Evolutionary conservation across 2,797 vertebrate genomes (phyloP).

Genomic region (Petrocephalus schoutedeni): DNA sequence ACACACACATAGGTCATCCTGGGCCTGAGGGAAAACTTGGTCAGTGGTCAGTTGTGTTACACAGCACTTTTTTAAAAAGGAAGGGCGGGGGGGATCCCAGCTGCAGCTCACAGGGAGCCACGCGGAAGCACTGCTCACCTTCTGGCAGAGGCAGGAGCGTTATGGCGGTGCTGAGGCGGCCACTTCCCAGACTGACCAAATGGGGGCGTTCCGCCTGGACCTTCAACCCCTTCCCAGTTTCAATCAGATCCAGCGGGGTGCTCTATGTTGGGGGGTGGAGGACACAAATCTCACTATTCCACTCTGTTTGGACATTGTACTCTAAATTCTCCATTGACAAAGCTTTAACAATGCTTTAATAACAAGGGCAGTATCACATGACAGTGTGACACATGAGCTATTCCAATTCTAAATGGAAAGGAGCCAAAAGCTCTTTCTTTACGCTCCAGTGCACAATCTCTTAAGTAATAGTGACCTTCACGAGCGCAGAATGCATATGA

Average conservation of each 20-base stretch:
- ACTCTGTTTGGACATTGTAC: background rate
- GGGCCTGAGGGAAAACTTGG: background rate
- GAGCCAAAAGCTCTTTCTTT: background rate
- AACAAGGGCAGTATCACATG: background rate
- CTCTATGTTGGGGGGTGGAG: slow-evolving; percentile 54
- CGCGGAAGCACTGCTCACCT: slow-evolving; percentile 59
- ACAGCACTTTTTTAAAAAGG: background rate
- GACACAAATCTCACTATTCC: background rate
- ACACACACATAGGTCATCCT: background rate
- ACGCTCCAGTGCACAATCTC: background rate
- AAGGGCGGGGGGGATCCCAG: background rate
- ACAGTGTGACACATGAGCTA: background rate
- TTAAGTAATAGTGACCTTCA: background rate
- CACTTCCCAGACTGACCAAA: slow-evolving; percentile 92
- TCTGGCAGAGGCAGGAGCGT: slow-evolving; percentile 86
- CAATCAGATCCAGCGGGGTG: slow-evolving; percentile 84
- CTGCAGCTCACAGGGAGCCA: background rate
- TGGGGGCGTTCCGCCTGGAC: slow-evolving; percentile 93
- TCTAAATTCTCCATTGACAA: background rate
- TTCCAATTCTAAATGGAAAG: too few species aligned
- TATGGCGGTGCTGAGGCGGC: slow-evolving; percentile 88
- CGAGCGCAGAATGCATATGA: background rate
- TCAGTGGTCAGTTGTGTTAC: background rate
- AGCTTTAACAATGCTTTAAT: background rate
- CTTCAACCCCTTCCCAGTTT: slow-evolving; percentile 85